Evolutionary conservation across 2,797 vertebrate genomes (phyloP).

Genomic region (Lateolabrax maculatus): DNA sequence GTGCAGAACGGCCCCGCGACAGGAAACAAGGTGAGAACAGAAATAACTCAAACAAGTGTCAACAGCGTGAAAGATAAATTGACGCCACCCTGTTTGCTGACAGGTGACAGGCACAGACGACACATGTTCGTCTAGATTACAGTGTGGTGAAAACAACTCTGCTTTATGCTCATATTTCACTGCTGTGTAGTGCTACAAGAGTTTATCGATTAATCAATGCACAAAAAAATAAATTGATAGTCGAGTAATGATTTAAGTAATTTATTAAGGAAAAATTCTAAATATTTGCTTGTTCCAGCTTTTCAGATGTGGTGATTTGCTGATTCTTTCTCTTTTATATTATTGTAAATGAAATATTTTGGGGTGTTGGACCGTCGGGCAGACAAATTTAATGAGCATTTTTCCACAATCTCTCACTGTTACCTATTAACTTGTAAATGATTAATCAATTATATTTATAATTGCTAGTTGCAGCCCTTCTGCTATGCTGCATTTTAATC

Average conservation of each 20-base stretch:
- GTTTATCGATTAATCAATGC: neutral
- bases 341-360: neutral
- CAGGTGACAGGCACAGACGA: neutral
- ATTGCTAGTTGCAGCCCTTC: neutral
- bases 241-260: neutral
- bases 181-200: neutral
- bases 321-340: neutral
- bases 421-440: too few relatives aligned
- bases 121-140: neutral
- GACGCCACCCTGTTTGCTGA: neutral
- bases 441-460: neutral
- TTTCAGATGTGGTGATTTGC: neutral
- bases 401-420: neutral
- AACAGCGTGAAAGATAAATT: neutral
- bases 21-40: constrained; percentile 88
- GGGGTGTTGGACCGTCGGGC: neutral
- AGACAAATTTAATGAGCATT: neutral
- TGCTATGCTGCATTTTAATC: neutral
- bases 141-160: neutral
- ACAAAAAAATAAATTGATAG: neutral
- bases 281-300: neutral
- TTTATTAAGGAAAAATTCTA: neutral
- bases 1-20: constrained; percentile 90
- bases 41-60: neutral
- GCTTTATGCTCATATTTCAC: neutral